Base-by-base conservation (phyloP, 1,140 invertebrate species). In the Trypoxylus dichotomus region DNA sequence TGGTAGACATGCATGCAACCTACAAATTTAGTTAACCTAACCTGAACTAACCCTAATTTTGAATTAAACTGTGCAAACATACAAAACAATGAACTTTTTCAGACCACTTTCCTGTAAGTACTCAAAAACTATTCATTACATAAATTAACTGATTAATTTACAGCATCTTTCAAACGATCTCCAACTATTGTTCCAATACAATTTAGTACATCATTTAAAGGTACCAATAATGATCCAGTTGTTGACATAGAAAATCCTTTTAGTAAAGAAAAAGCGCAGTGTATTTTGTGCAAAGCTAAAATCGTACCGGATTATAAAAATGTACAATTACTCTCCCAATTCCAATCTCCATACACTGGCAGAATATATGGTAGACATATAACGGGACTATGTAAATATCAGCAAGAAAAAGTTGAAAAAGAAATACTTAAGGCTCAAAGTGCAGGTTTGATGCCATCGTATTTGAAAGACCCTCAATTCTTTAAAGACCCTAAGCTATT, bases 241-340 rank as follows among this genome's bases (percentile, higher is more conserved):
- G 85, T 91, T 54, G 89, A 92, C 74, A 91, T 95, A 83, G 86
- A 90, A 78, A 98, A 98, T 89, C 97, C 97, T 0, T 99, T 91
- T 82, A 87, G 92, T 83, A 94, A 93, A 83, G 91, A 94, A 78
- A 90, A 88, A 76, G 86, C 86, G 11, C 85, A 91, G 82, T 99
- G 97, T 83, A 91, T 98, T 80, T 86, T 99, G n/a, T 99, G 97
- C 86, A 91, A 93, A 87, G 87, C 94, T 77, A 91, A 95, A 29
- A 93, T 99, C 71, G 87, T 88, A 11, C 92, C 95, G 0, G 91
- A 98, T 87, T 99, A 97, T 83, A 99, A 98, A 86, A 99, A 99
- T 87, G 90, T 93, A 0, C 91, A 94, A 76, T 85, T 99, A 6
- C 85, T 99, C 1, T 97, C 96, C 15, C 98, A 99, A 85, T 99